Base-by-base conservation (phyloP, 2,888 invertebrate species). In the Drosophila anceps region DNA sequence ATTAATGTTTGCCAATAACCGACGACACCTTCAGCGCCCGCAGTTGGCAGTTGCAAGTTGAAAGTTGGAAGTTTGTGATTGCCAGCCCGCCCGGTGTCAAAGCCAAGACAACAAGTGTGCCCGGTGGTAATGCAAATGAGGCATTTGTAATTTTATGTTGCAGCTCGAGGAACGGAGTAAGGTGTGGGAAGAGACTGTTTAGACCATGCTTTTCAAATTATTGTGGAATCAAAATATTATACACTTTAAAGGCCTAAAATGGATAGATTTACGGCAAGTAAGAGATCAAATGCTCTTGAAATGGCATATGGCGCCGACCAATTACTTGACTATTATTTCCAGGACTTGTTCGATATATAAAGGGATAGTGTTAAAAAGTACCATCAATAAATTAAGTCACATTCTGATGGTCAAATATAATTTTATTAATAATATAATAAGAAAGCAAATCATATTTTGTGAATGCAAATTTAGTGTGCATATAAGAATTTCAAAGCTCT, bases 1-100 rank as follows among this genome's bases (percentile, higher is more conserved):
- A 91, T 90, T 87, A 91, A 90, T 88, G 91, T 91, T 90, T 82
- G 88, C 75, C 90, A 81, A 90, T 90, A 91, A 91, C 89, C 84
- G 85, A 91, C 88, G 91, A 90, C 90, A 89, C 83, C 85, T 90
- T 88, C 78, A 69, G 81, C 63, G 61, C 41, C 61, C 10, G 60
- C 46, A 67, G 20, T 57, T 68, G 63, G 10, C 62, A 44, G 37
- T 58, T 37, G 53, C 41, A 48, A 68, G 54, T 62, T 60, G 59
- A 31, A 35, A 33, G 18, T 57, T 60, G 57, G 37, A 61, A 54
- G 13, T 41, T 43, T 29, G 31, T 41, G 59, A 65, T 63, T 63
- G 68, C 70, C 76, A 68, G 66, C 55, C 69, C 60, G 63, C 37
- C 64, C 65, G 74, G 62, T 31, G 60, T 60, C 51, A 68, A 54